Base-by-base conservation (phyloP, 2,113 vertebrate genomes). In the Bucco capensis region DNA sequence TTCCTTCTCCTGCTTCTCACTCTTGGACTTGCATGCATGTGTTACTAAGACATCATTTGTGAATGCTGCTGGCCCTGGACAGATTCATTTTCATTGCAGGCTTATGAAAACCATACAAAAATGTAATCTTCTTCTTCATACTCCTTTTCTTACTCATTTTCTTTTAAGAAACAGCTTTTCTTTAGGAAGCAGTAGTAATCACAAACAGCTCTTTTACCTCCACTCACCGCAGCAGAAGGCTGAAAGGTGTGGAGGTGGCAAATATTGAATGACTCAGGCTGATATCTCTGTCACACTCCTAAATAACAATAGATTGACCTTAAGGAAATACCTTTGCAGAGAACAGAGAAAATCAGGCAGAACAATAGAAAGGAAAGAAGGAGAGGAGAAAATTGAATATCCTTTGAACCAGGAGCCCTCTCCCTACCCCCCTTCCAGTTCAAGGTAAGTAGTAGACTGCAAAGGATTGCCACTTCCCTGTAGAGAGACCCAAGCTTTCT, bases 171-270 rank as follows among this genome's bases (percentile, higher is more conserved):
- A 1, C 16, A 38, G 23, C 8, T n/a, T 69, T 58, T 60, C n/a
- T 38, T 86, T 79, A 61, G 37, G 60, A 72, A 79, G 47, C 18
- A 77, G 53, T 27, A 67, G 27, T 49, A 86, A 76, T n/a, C 23
- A 83, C 21, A 38, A 66, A 23, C 3, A 70, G 27, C 64, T 62
- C 21, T 83, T 92, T 88, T 61, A 88, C 65, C n/a, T 86, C 28
- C 30, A 14, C 10, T 62, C 28, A 17, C 21, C 24, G 57, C 42
- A 42, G 38, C 31, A 94, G 67, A 56, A 51, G 22, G 30, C 56
- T 93, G 85, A 81, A 94, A 96, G 91, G 73, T 96, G 89, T 93
- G 92, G 85, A 93, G 56, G 12, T 91, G 90, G 86, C 82, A 96
- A 96, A 92, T 71, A 88, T 3, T 28, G 54, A 33, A 33, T 94